Evolutionary conservation across 1,140 invertebrate species (phyloP), one percentile per base, ranked within the genome.

Genomic region (Ptiloglossa arizonensis): DNA sequence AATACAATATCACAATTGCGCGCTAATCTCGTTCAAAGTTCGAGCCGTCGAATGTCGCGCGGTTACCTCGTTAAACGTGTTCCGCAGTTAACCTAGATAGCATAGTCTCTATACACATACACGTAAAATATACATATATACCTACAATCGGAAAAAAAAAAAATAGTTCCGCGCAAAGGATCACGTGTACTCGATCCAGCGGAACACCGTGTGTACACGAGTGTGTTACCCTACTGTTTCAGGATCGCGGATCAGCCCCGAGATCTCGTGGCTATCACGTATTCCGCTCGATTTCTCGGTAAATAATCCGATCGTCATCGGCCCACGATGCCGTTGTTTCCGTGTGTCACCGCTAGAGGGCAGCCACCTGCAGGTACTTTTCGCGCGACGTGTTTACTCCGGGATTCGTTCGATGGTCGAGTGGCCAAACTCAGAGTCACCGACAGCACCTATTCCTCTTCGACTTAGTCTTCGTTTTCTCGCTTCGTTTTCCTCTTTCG

Each of bases 291-390:
- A 35, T 70, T 48, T 29, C 46, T 22, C 9, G 38, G 4, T 46
- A 4, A 29, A 29, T 38, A 48, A 46, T 59, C n/a, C 27, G 71
- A 74, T 74, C 60, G 64, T 68, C 22, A 56, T 75, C 29, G 63
- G 63, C 50, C 29, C 54, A 38, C 50, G 64, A 35, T 41, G 22
- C 64, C 41, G 52, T n/a, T n/a, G n/a, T 76, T 6, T 22, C 11
- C 22, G 54, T 44, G 74, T 35, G 38, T 62, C 80, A 81, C 79
- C 60, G 78, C 32, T 54, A 44, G 22, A 44, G 60, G 54, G 60
- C 66, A 71, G 80, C 66, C 81, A 77, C 80, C 56, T 83, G 62
- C 80, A 82, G 81, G 80, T 84, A 80, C 77, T 75, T 71, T 79
- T 83, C 75, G 72, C 81, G 76, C 76, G 69, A 74, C 44, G 29